Base-by-base conservation (phyloP, 2,888 invertebrate species). In the Synergus itoensis region DNA sequence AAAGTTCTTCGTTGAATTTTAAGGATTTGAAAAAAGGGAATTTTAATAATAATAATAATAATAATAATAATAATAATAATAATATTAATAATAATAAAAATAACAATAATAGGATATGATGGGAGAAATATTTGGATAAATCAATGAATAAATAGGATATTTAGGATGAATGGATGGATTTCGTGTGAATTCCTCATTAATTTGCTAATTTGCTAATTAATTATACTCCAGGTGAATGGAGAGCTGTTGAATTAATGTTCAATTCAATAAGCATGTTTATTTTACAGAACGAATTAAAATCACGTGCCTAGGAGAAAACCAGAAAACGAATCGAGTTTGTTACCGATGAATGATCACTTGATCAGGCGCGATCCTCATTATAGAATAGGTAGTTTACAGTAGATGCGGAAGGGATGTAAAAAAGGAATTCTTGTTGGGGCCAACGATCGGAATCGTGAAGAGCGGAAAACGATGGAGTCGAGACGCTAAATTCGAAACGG, bases 401-500 rank as follows among this genome's bases (percentile, higher is more conserved):
- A 36, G 28, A 73, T 28, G 36, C 53, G 73, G 69, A 73, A 73
- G 48, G 36, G 53, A 48, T 41, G n/a, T n/a, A 73, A 69, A 73
- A 36, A 73, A 53, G 48, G n/a, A 36, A 73, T 73, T 73, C 14
- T 73, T 53, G 36, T 28, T 8, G 53, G n/a, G 73, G 73, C 73
- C 69, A 73, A 73, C 53, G 73, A 73, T 73, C 53, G 73, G 60
- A 41, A 64, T 76, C 60, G 45, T 53, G 53, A 73, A n/a, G 73
- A 69, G 75, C 62, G 75, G 78, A 78, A 65, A 69, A 60, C 64
- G 76, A 53, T 41, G 60, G 57, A 60, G n/a, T n/a, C n/a, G 78
- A 80, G 63, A 43, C 65, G 77, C 73, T 45, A 60, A 79, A 76
- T 76, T 69, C 21, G 76, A 69, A 60, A 78, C 78, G 76, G 43